These are phyloP conservation scores for Mimas tiliae DNA, from an alignment of 2,888 invertebrate species.

Conservation along the genomic window DNA sequence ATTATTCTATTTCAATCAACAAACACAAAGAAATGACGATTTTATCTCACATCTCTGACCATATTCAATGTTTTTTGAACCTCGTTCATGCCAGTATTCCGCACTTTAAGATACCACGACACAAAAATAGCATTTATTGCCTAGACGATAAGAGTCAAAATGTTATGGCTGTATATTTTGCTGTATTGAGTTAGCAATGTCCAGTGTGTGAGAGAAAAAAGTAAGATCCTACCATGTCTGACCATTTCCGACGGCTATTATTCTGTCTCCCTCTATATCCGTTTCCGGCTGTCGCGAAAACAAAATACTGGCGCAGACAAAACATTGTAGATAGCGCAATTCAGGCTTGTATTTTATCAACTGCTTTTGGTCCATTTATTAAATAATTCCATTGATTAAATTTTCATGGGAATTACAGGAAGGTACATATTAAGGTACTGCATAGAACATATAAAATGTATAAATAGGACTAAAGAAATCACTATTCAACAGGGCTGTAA, in stretches of 20 bases:
- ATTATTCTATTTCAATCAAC: slow-evolving; percentile 26
- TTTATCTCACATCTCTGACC: slow-evolving; percentile 51
- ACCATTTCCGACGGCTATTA: slow-evolving; percentile 85
- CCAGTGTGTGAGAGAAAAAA: slow-evolving; percentile 77
- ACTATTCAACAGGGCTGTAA: too few species aligned
- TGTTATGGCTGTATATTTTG: slow-evolving; percentile 38
- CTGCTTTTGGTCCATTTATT: slow-evolving; percentile 24
- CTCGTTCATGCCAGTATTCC: slow-evolving; percentile 44
- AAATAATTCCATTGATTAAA: neutral
- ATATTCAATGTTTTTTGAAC: slow-evolving; percentile 51
- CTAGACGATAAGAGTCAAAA: slow-evolving; percentile 39
- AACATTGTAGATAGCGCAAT: slow-evolving; percentile 47
- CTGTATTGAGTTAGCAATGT: slow-evolving; percentile 73
- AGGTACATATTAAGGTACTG: neutral
- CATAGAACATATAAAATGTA: neutral
- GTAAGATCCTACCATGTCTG: slow-evolving; percentile 81
- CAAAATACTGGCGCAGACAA: slow-evolving; percentile 77
- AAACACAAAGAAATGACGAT: slow-evolving; percentile 35
- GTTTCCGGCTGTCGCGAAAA: slow-evolving; percentile 82
- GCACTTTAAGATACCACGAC: slow-evolving; percentile 42
- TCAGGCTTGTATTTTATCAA: slow-evolving; percentile 33
- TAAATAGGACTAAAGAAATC: too few species aligned
- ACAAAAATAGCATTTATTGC: slow-evolving; percentile 37
- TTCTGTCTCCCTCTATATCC: slow-evolving; percentile 85
- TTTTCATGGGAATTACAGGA: neutral